Percentiles rank a stretch among this genome's conserved stretches.
phyloP scores from a whole-genome alignment of 2,113 vertebrate species.

The Polypterus bichir region DNA sequence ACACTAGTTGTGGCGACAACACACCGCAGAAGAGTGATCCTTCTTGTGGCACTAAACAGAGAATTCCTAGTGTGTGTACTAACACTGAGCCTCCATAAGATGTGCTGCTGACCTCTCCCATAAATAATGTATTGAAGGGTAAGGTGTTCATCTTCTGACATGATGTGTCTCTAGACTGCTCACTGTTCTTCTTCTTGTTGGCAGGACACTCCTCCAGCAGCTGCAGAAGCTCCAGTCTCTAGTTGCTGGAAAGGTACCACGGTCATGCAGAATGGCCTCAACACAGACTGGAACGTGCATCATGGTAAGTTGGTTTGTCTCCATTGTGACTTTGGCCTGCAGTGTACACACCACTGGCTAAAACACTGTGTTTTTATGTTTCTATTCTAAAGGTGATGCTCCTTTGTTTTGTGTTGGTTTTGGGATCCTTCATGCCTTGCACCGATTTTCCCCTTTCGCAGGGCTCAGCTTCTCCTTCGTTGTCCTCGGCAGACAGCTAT shows the following conservation, averaged over 20 bases:
- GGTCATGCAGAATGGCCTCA: slow-evolving; percentile 75
- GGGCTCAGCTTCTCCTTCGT: slow-evolving; percentile 64
- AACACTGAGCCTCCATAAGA: too few relatives aligned
- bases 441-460: slow-evolving; percentile 74
- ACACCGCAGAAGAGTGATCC: too few relatives aligned
- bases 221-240: slow-evolving; percentile 76
- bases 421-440: slow-evolving; percentile 86
- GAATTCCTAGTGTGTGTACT: too few relatives aligned
- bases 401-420: slow-evolving; percentile 86
- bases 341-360: slow-evolving; percentile 7
- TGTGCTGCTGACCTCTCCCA: too few relatives aligned
- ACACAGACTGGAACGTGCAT: slow-evolving; percentile 80
- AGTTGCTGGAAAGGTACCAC: slow-evolving; percentile 70
- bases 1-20: too few relatives aligned
- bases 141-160: too few relatives aligned
- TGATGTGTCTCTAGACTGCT: too few relatives aligned
- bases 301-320: slow-evolving; percentile 49
- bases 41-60: too few relatives aligned
- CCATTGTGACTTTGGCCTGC: slow-evolving; percentile 13
- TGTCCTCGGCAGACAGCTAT: slow-evolving; percentile 64
- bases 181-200: slow-evolving; percentile 3
- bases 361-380: not conserved
- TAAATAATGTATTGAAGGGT: too few relatives aligned
- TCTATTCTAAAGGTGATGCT: slow-evolving; percentile 66
- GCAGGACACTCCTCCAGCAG: slow-evolving; percentile 75